Percentiles rank a stretch among this genome's conserved stretches.
Conservation (phyloP, 1,140 invertebrate genomes). For the Papilio dardanus region DNA sequence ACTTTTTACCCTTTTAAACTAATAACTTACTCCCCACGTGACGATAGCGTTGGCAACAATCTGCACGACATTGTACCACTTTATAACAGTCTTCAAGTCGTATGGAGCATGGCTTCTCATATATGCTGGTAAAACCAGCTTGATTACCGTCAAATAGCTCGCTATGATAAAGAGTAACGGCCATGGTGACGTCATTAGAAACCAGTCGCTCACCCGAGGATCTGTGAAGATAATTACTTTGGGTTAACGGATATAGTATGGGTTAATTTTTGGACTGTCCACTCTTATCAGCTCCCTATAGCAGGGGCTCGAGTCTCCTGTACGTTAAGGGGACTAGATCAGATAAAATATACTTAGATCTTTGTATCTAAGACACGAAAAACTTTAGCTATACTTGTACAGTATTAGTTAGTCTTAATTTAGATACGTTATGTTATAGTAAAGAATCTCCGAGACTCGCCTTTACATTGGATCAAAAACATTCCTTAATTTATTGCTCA, state of each 20-base stretch:
- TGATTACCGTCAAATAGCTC: slow-evolving; percentile 86
- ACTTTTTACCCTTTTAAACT: background rate
- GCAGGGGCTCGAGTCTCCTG: too few species aligned
- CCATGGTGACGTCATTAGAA: slow-evolving; percentile 83
- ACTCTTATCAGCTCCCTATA: too few species aligned
- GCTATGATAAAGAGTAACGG: slow-evolving; percentile 81
- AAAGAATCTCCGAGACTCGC: background rate
- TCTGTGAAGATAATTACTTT: slow-evolving; percentile 78
- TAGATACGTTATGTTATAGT: background rate
- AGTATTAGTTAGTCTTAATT: too few species aligned
- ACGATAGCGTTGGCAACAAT: slow-evolving; percentile 69
- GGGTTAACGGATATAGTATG: background rate
- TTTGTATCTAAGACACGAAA: too few species aligned
- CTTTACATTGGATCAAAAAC: background rate
- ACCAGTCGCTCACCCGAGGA: slow-evolving; percentile 84
- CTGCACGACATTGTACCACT: slow-evolving; percentile 78
- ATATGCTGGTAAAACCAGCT: slow-evolving; percentile 84
- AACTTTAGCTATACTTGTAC: too few species aligned
- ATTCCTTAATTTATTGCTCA: background rate
- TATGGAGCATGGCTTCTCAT: slow-evolving; percentile 67
- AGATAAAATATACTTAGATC: too few species aligned
- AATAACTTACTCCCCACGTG: slow-evolving; percentile 71
- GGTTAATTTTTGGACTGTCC: background rate
- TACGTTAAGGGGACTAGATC: too few species aligned
- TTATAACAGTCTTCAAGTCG: slow-evolving; percentile 65